Evolutionary conservation across 2,888 invertebrate genomes (phyloP), one percentile per base, ranked within the genome.

Genomic region (Didymodactylos carnosus): DNA sequence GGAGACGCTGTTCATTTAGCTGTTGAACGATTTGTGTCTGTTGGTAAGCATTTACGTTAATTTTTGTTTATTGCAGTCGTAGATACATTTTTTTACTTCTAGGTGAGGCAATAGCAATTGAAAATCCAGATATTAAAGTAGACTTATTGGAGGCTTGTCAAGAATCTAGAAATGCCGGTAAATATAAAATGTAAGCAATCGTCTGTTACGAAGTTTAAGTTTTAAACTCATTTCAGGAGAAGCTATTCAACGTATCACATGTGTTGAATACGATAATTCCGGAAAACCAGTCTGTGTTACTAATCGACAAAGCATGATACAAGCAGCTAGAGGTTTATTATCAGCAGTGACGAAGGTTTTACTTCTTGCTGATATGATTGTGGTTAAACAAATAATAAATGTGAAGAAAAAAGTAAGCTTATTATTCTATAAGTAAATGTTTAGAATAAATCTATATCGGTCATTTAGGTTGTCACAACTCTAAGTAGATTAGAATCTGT

Each of bases 101-200:
- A 40, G 70, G 97, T 62, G 95, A 97, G 85, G 91, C 94, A 80
- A 97, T 98, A 82, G 97, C 94, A 70, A 94, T 94, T 84, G 94
- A 95, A 86, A 94, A 97, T 86, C 90, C 90, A 40, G 95, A 97
- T 84, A 92, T 98, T 78, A 89, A 92, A 79, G 89, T 91, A 81
- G 94, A 94, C 83, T 97, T 98, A 95, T 94, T 91, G 84, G 92
- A 94, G 80, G 95, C 97, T 39, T 98, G 97, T 85, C 92, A 91
- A 82, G 95, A 97, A 83, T 95, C 97, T 23, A 86, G 94, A 79
- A 88, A 90, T 80, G 94, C 95, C 82, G 95, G 97, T 94, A 83
- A 84, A 84, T 82, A 43, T 0, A 53, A 41, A 25, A 49, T 41
- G 49, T 51, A 29, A n/a, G 8, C 23, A 11, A 11, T 70, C 7